These are phyloP conservation scores for Diorhabda carinulata DNA, from an alignment of 1,140 invertebrate genomes.

Conservation along the genomic window DNA sequence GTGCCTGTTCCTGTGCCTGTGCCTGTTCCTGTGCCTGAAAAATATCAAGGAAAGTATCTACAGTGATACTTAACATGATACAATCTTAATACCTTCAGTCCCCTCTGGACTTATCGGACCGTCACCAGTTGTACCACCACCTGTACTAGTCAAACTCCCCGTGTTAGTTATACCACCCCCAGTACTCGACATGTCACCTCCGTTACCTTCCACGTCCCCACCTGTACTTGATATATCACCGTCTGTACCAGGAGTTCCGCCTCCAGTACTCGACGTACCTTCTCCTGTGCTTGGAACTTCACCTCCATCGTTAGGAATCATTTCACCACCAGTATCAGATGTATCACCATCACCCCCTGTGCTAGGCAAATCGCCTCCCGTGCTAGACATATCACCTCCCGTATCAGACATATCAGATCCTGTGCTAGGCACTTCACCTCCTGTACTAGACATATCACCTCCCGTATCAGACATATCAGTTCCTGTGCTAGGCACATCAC, in stretches of 20 bases:
- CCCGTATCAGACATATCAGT: slow-evolving; percentile 5
- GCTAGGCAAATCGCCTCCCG: slow-evolving; percentile 4
- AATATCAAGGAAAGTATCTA: background rate
- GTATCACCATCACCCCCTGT: slow-evolving; percentile 8
- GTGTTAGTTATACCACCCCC: background rate
- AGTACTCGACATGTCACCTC: background rate
- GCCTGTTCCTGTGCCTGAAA: slow-evolving; percentile 13
- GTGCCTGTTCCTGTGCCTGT: slow-evolving; percentile 17
- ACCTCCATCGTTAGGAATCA: slow-evolving; percentile 6
- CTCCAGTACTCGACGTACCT: slow-evolving; percentile 4
- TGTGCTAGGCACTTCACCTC: slow-evolving; percentile 5
- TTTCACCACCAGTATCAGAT: slow-evolving; percentile 5
- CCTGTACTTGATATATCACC: background rate
- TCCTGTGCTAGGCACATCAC: slow-evolving; percentile 1
- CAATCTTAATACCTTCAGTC: too few relatives aligned
- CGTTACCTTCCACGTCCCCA: background rate
- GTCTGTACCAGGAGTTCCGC: background rate
- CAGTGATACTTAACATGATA: too few relatives aligned
- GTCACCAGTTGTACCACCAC: background rate
- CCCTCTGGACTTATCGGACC: background rate
- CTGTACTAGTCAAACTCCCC: background rate
- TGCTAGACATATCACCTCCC: slow-evolving; percentile 10
- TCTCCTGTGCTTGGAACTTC: slow-evolving; percentile 4
- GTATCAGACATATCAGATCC: slow-evolving; percentile 5
- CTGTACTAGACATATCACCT: slow-evolving; percentile 11